Percentiles rank a stretch among this genome's conserved stretches.
phyloP scores from a whole-genome alignment of 2,113 vertebrate genomes.

The Psilopsiagon aymara region DNA sequence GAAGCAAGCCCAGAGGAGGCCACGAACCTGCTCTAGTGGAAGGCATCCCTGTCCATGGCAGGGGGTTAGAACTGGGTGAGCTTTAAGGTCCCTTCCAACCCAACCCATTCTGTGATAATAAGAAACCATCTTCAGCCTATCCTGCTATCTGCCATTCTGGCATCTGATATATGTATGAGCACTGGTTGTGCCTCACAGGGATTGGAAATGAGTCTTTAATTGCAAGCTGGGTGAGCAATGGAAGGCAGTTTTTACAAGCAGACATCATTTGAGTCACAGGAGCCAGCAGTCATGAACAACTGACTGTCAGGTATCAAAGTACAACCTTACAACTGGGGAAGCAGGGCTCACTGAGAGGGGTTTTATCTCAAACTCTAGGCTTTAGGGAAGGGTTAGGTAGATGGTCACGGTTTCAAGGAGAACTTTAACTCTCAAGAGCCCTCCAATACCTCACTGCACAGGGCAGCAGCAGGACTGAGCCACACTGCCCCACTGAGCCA shows the following conservation, averaged over 20 bases:
- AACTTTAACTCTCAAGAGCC: background rate
- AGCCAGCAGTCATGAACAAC: background rate
- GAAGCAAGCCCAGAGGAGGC: background rate
- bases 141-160: background rate
- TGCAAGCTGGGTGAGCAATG: background rate
- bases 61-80: background rate
- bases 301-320: background rate
- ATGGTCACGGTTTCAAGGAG: background rate
- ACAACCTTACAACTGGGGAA: background rate
- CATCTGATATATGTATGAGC: background rate
- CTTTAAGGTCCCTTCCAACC: background rate
- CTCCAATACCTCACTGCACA: fast-evolving
- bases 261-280: background rate
- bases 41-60: background rate
- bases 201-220: background rate
- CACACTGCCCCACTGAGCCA: fast-evolving
- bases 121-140: background rate
- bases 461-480: background rate
- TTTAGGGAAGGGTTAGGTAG: background rate
- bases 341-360: background rate
- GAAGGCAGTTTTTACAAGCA: background rate
- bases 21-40: background rate
- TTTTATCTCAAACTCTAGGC: background rate
- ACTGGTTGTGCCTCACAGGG: background rate
- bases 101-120: background rate